Percentiles rank a stretch among this genome's conserved stretches.
Conservation (phyloP, 2,113 vertebrate genomes). For the Andinoacara biseriatus region DNA sequence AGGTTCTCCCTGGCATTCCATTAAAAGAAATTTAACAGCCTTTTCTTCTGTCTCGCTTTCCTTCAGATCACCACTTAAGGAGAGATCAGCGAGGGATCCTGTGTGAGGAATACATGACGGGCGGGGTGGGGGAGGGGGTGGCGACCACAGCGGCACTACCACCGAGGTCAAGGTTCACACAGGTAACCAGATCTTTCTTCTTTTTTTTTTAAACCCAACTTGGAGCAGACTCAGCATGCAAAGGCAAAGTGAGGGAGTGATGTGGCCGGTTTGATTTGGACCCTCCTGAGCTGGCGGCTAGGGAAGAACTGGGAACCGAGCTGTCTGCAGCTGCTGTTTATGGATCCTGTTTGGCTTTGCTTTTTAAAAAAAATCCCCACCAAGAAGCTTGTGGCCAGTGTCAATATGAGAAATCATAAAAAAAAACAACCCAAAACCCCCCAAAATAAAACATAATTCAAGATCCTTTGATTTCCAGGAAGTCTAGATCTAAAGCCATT, state of each 20-base stretch:
- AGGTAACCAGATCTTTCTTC: constrained; percentile 67
- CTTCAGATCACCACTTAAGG: constrained; percentile 64
- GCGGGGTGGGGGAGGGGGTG: constrained; percentile 70
- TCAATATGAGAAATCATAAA: constrained; percentile 61
- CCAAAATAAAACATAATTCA: constrained; percentile 39
- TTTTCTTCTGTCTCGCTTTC: constrained; percentile 48
- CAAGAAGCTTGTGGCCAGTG: constrained; percentile 59
- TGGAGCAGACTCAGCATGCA: constrained; percentile 53
- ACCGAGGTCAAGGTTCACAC: constrained; percentile 67
- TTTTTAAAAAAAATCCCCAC: constrained; percentile 16
- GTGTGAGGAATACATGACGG: constrained; percentile 81
- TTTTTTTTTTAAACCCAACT: neutral
- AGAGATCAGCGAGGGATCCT: constrained; percentile 57
- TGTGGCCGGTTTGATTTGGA: constrained; percentile 71
- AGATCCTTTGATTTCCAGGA: constrained; percentile 25
- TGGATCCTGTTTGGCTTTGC: constrained; percentile 62
- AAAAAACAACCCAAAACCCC: neutral
- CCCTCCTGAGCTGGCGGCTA: constrained; percentile 55
- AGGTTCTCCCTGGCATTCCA: constrained; percentile 58
- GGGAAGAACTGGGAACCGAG: constrained; percentile 64
- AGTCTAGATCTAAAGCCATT: neutral
- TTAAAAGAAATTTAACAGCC: constrained; percentile 65
- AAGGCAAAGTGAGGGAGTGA: constrained; percentile 50
- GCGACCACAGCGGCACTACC: constrained; percentile 54
- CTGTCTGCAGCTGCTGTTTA: constrained; percentile 73